These are phyloP conservation scores for Ageneiosus marmoratus DNA, from an alignment of 2,113 vertebrate species.

Conservation along the genomic window DNA sequence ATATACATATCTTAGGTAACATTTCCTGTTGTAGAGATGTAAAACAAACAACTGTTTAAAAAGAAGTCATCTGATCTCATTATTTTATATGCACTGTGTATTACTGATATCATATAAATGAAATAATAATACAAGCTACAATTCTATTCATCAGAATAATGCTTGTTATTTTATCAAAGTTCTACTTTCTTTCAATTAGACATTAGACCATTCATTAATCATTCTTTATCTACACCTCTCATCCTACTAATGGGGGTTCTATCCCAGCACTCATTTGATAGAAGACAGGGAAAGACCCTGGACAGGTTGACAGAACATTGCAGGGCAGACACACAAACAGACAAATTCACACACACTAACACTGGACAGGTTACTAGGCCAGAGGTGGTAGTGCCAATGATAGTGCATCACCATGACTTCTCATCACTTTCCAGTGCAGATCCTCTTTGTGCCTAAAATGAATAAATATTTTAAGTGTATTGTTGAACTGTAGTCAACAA, in stretches of 20 bases:
- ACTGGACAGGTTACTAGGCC: too few relatives aligned
- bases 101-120: not conserved
- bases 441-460: not conserved
- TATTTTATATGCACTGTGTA: not conserved
- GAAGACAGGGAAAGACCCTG: too few relatives aligned
- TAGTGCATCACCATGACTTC: not conserved
- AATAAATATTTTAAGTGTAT: not conserved
- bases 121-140: not conserved
- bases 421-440: not conserved
- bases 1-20: not conserved
- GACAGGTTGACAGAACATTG: too few relatives aligned
- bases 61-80: not conserved
- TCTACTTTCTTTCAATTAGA: not conserved
- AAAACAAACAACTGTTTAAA: too few relatives aligned
- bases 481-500: constrained; percentile 10
- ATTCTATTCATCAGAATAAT: not conserved
- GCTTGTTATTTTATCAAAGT: not conserved
- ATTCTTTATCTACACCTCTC: too few relatives aligned
- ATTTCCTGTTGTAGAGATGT: too few relatives aligned
- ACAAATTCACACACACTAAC: too few relatives aligned
- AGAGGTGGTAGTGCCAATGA: too few relatives aligned
- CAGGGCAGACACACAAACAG: too few relatives aligned
- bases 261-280: too few relatives aligned
- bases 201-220: not conserved
- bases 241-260: too few relatives aligned